These are phyloP conservation scores for Troides oblongomaculatus DNA, from an alignment of 2,888 invertebrate species.

Conservation along the genomic window DNA sequence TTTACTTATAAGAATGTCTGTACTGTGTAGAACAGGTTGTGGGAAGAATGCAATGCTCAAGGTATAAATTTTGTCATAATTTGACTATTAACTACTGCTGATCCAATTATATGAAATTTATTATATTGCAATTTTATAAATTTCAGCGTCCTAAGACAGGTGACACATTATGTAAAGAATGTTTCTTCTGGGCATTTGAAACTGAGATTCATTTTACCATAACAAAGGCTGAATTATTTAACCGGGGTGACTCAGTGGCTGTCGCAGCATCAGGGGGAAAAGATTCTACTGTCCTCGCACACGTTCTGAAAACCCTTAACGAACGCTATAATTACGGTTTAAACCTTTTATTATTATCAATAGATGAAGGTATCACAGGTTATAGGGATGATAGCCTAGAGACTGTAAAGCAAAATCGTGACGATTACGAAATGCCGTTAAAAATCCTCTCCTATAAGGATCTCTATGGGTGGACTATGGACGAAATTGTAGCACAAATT, in stretches of 20 bases:
- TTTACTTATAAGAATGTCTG: constrained; percentile 78
- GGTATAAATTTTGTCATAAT: constrained; percentile 62
- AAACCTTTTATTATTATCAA: constrained; percentile 93
- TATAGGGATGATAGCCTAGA: constrained; percentile 97
- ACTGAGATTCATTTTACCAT: constrained; percentile 97
- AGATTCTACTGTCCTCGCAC: constrained; percentile 98
- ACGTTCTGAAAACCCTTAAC: constrained; percentile 94
- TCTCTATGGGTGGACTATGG: constrained; percentile 99
- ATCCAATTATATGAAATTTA: neutral
- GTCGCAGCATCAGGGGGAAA: constrained; percentile 96
- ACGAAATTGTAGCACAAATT: constrained; percentile 94
- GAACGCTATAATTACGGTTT: constrained; percentile 94
- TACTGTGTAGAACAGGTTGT: constrained; percentile 85
- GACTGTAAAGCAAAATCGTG: constrained; percentile 96
- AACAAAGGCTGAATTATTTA: constrained; percentile 88
- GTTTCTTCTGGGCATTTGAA: constrained; percentile 96
- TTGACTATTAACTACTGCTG: neutral
- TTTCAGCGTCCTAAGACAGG: constrained; percentile 93
- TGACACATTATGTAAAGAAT: constrained; percentile 95
- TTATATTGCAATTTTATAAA: constrained; percentile 23
- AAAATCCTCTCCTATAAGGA: constrained; percentile 98
- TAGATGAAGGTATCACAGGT: constrained; percentile 98
- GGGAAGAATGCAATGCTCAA: constrained; percentile 88
- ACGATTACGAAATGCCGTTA: constrained; percentile 95
- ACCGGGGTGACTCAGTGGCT: constrained; percentile 91